Evolutionary conservation across 2,113 vertebrate genomes (phyloP).

Genomic region (Trinectes maculatus): DNA sequence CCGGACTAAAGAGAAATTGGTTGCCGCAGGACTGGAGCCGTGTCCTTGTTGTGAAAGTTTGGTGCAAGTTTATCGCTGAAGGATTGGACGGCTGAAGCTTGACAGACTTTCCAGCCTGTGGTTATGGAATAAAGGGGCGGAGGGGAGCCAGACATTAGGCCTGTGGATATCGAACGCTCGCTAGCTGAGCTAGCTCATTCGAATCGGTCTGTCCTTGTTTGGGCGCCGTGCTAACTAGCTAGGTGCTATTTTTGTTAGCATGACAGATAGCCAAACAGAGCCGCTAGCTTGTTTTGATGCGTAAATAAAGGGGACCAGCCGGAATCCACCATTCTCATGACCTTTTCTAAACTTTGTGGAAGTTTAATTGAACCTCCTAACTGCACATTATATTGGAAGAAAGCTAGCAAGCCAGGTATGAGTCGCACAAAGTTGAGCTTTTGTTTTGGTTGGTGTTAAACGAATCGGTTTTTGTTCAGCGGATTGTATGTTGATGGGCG

Average conservation of each 20-base stretch:
- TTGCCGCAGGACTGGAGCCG: conserved; percentile 17
- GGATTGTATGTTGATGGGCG: conserved; percentile 48
- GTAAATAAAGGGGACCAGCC: neutral
- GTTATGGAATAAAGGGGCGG: conserved; percentile 61
- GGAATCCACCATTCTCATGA: neutral
- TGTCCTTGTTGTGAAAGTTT: conserved; percentile 30
- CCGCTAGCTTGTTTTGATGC: conserved; percentile 44
- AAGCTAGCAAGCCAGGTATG: conserved; percentile 16
- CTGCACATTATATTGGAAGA: neutral
- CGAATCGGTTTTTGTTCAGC: neutral
- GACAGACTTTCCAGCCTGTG: conserved; percentile 16
- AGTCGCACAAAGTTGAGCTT: conserved; percentile 44
- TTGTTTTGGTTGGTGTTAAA: conserved; percentile 12
- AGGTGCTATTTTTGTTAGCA: conserved; percentile 66
- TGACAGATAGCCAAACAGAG: conserved; percentile 45
- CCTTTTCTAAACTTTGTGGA: conserved; percentile 46
- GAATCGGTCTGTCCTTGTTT: conserved; percentile 51
- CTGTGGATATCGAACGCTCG: conserved; percentile 53
- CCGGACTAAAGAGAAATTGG: conserved; percentile 38
- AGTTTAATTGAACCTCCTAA: conserved; percentile 32
- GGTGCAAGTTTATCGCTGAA: conserved; percentile 27
- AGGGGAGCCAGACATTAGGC: conserved; percentile 46
- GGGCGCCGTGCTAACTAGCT: conserved; percentile 56
- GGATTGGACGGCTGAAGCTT: neutral
- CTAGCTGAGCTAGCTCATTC: conserved; percentile 52